phyloP scores from a whole-genome alignment of 2,888 invertebrate species.

The Polymixis lichenea region DNA sequence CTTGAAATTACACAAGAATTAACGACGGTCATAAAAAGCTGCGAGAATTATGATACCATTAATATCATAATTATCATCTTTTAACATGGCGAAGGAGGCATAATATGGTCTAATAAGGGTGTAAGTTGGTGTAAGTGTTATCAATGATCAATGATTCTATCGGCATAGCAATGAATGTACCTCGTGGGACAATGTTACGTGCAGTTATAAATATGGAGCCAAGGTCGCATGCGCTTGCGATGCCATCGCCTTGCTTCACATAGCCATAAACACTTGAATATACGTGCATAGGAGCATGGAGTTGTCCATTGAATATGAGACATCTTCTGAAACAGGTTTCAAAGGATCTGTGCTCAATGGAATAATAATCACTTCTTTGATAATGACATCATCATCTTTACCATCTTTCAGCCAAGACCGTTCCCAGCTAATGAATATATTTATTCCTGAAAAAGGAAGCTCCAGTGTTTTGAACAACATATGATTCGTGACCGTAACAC shows the following conservation, averaged over 20 bases:
- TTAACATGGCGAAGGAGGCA: neutral
- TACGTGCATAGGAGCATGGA: slow-evolving; percentile 21
- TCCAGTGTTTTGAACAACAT: no score
- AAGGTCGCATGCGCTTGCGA: slow-evolving; percentile 79
- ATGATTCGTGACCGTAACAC: no score
- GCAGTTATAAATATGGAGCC: slow-evolving; percentile 78
- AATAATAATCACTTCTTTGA: neutral
- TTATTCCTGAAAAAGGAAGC: no score
- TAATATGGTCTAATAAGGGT: slow-evolving; percentile 23
- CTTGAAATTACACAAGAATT: neutral
- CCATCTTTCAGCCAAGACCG: neutral
- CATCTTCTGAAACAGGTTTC: neutral
- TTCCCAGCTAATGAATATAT: neutral
- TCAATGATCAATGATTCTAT: slow-evolving; percentile 72
- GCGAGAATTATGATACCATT: neutral
- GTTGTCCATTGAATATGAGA: slow-evolving; percentile 1
- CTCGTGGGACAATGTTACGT: slow-evolving; percentile 79
- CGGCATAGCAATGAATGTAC: slow-evolving; percentile 69
- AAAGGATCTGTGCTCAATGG: neutral
- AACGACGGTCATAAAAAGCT: neutral
- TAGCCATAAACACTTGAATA: slow-evolving; percentile 19
- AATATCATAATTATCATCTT: slow-evolving; percentile 6
- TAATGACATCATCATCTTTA: neutral
- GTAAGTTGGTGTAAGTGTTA: slow-evolving; percentile 51
- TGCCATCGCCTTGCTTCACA: slow-evolving; percentile 63